These are phyloP conservation scores for Romanogobio albipinnatus DNA, from an alignment of 2,113 vertebrate species.

Conservation along the genomic window DNA sequence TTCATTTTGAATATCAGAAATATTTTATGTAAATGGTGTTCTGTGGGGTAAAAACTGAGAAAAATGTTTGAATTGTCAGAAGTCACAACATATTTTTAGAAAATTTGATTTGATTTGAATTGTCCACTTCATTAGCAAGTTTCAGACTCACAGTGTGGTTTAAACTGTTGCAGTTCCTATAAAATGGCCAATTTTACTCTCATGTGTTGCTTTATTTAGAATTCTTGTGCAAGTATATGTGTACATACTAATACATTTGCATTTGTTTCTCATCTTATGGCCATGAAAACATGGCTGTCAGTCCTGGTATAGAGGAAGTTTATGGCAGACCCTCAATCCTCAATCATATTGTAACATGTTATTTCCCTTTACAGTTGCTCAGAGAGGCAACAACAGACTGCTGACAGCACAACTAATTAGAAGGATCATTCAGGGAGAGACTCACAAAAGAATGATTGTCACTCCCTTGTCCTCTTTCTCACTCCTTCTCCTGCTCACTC, in stretches of 20 bases:
- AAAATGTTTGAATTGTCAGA: not conserved
- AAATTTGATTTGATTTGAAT: not conserved
- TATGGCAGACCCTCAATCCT: constrained; percentile 27
- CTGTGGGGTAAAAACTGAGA: not conserved
- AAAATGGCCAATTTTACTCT: not conserved
- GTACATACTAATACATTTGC: not conserved
- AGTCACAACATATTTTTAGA: not conserved
- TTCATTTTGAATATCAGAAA: not conserved
- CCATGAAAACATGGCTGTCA: constrained; percentile 4
- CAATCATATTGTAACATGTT: constrained; percentile 49
- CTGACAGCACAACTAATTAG: constrained; percentile 58
- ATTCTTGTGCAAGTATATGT: not conserved
- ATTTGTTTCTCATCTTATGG: not conserved
- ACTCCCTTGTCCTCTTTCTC: constrained; percentile 35
- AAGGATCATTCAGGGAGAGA: constrained; percentile 20
- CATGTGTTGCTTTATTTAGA: not conserved
- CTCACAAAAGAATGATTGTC: constrained; percentile 48
- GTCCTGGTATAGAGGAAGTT: not conserved
- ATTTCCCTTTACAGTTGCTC: constrained; percentile 51
- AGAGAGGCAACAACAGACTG: constrained; percentile 44
- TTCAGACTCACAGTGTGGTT: not conserved
- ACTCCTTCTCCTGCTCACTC: constrained; percentile 22
- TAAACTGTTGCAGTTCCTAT: not conserved
- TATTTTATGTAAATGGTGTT: not conserved
- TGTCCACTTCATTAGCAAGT: not conserved